Base-by-base conservation (phyloP, 2,113 vertebrate genomes). In the Muntiacus reevesi region DNA sequence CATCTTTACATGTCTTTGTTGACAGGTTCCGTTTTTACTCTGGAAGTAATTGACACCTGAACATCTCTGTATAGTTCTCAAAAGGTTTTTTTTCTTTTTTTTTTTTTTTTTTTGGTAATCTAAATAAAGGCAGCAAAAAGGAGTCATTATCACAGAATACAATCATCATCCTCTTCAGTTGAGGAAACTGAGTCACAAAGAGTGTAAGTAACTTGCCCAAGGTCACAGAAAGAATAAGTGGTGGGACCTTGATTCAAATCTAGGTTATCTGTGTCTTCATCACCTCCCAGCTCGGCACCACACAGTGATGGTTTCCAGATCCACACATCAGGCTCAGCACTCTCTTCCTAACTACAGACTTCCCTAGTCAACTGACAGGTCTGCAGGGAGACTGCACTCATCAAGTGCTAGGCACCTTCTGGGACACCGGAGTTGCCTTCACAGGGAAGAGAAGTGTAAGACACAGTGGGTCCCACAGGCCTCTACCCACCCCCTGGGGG, bases 11-110 rank as follows among this genome's bases (percentile, higher is more conserved):
- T 64, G 3, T 33, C 2, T 64, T 64, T 17, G 62, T 64, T 33
- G 30, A 17, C 62, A 33, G 78, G 21, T 28, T 74, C 9, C 2
- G 1, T 28, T 81, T 45, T 81, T 36, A 23, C 9, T 1, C 17
- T 83, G 43, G 10, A 47, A 78, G 13, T 45, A 45, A 74, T 12
- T 2, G 0, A 33, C 30, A 2, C 3, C 2, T 0, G 13, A 36
- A 54, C 21, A 52, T 17, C n/a, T 4, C n/a, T 30, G 19, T 52
- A 25, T 19, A 60, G 8, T 33, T 8, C 14, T 64, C 0, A 6
- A 50, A 55, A 55, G 7, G 40, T 40, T 40, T 40, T 40, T 40
- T 40, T 40, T 40, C 3, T 40, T n/a, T 40, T 28, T n/a, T n/a
- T n/a, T n/a, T n/a, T 40, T 40, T 40, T 40, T 40, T 40, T n/a